Conservation (phyloP, 2,888 invertebrate genomes). For the Heliconius sara region DNA sequence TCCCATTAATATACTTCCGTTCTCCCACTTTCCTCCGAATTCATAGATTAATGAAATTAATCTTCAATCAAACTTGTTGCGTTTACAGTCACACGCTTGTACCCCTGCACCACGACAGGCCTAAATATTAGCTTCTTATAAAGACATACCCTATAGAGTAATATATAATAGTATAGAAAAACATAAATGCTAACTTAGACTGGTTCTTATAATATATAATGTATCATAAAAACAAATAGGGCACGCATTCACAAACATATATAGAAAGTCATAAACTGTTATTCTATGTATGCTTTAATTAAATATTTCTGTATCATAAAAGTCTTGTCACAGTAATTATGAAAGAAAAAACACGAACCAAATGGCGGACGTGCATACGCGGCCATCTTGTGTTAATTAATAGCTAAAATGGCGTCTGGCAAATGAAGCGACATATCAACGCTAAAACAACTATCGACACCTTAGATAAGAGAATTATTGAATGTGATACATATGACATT, state of each 20-base stretch:
- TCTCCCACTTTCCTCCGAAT: too few species aligned
- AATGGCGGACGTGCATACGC: conserved; percentile 38
- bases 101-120: too few species aligned
- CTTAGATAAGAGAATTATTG: conserved; percentile 21
- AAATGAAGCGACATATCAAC: conserved; percentile 49
- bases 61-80: too few species aligned
- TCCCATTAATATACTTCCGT: too few species aligned
- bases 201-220: conserved; percentile 18
- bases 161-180: background rate
- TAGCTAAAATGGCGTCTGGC: conserved; percentile 41
- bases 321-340: conserved; percentile 33
- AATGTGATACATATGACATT: conserved; percentile 8
- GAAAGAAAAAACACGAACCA: conserved; percentile 32
- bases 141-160: background rate
- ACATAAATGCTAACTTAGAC: background rate
- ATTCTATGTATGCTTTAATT: conserved; percentile 32
- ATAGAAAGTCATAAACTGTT: conserved; percentile 32
- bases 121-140: background rate
- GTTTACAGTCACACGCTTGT: too few species aligned
- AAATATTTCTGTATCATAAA: conserved; percentile 36
- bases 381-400: conserved; percentile 44
- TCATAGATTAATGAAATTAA: too few species aligned
- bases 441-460: conserved; percentile 41
- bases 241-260: conserved; percentile 23
- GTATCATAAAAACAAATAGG: conserved; percentile 21